Percentiles rank a stretch among this genome's conserved stretches.
Conservation (phyloP, 2,797 vertebrate genomes). For the Hippocampus kuda region DNA sequence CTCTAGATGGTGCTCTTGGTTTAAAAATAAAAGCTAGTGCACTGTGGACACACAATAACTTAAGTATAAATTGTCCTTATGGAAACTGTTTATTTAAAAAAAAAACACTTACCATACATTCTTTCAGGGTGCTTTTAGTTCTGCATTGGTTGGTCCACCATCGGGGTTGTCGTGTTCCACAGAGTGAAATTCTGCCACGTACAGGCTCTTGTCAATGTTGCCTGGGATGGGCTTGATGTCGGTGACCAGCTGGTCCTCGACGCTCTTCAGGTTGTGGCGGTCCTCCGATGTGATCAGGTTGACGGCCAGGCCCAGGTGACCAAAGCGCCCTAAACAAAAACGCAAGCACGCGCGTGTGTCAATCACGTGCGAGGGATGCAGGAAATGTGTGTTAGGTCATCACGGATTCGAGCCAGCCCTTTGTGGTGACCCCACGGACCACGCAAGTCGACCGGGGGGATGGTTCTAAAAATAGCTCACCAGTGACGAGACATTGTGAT, state of each 20-base stretch:
- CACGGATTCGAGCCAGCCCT: too few relatives aligned
- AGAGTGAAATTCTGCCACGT: constrained; percentile 67
- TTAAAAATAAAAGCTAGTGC: too few relatives aligned
- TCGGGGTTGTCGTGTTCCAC: constrained; percentile 41
- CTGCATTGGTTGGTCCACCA: constrained; percentile 12
- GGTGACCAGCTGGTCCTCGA: constrained; percentile 74
- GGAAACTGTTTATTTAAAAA: too few relatives aligned
- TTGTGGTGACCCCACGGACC: not conserved
- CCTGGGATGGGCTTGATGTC: constrained; percentile 76
- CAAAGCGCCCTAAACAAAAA: constrained; percentile 59
- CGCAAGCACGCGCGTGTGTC: too few relatives aligned
- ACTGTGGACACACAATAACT: too few relatives aligned
- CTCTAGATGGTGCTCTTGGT: too few relatives aligned
- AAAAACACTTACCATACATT: constrained; percentile 30
- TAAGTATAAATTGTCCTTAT: too few relatives aligned
- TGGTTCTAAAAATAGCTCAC: not conserved
- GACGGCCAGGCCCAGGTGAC: constrained; percentile 74
- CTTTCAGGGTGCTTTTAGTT: constrained; percentile 39
- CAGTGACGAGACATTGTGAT: too few relatives aligned
- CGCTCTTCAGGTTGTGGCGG: constrained; percentile 72
- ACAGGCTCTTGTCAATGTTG: constrained; percentile 74
- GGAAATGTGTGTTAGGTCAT: too few relatives aligned
- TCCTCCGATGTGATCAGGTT: constrained; percentile 77
- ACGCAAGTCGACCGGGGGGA: not conserved
- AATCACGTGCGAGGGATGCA: too few relatives aligned